Base-by-base conservation (phyloP, 2,113 vertebrate genomes). In the Acrocephalus arundinaceus region DNA sequence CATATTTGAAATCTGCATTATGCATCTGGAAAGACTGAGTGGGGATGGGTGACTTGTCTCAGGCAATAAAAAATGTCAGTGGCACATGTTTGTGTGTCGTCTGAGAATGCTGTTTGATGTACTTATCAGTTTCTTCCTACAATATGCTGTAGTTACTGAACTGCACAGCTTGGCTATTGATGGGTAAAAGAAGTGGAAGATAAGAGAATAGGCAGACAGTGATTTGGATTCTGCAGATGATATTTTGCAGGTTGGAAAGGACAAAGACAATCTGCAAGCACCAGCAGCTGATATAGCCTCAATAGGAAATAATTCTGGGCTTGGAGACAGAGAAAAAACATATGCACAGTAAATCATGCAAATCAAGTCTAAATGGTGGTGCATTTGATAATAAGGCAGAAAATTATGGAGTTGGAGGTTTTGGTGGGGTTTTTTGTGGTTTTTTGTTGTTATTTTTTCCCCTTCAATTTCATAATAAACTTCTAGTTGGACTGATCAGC, bases 141-240 rank as follows among this genome's bases (percentile, higher is more conserved):
- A 96, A 92, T 95, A 93, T 89, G 91, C 82, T 14, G 25, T 83
- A 78, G 77, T 92, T 91, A 95, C 91, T 7, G 28, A 96, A 89
- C 70, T 59, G 91, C 72, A 83, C 79, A 93, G 94, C 87, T 93
- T 95, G 85, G 65, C 91, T 94, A 97, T 94, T 95, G 93, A 95
- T 84, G 94, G 49, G 70, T 86, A 92, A 85, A 95, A 96, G 85
- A 85, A 93, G 55, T 24, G 70, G 68, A 91, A 96, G 93, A 94
- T 96, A 96, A 96, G 87, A 96, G 85, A 97, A 95, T 59, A 78
- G 89, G 68, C 94, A 93, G 89, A 54, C 85, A 92, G 79, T 93
- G 88, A 96, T 96, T 96, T 95, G 95, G 94, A 97, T 96, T 94
- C 94, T 71, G 81, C 49, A 91, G 93, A 97, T 94, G 94, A 96